Percentiles rank a stretch among this genome's conserved stretches.
These are phyloP conservation scores for Acholoe squamosa DNA, from an alignment of 2,888 invertebrate species.

Conservation along the genomic window DNA sequence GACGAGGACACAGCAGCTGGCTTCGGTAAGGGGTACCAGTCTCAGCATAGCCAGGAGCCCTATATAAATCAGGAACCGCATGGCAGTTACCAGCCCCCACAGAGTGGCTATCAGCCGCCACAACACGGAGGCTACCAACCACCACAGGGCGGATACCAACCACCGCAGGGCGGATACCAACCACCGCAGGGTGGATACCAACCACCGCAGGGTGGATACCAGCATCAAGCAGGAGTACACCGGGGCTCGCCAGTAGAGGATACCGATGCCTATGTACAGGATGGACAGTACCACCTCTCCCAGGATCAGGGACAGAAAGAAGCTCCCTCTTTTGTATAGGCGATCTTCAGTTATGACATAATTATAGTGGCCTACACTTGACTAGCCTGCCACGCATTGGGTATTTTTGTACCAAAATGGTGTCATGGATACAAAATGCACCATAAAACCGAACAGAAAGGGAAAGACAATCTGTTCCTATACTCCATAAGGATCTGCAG, in stretches of 20 bases:
- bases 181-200: neutral
- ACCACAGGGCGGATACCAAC: neutral
- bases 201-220: neutral
- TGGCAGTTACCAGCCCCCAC: conserved; percentile 2
- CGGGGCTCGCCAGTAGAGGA: conserved; percentile 34
- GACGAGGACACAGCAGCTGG: conserved; percentile 39
- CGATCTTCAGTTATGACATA: neutral
- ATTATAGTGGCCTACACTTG: neutral
- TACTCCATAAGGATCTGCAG: neutral
- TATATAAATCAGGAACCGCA: neutral
- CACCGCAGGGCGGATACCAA: neutral
- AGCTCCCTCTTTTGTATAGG: neutral
- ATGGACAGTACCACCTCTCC: conserved; percentile 18
- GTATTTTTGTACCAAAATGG: neutral
- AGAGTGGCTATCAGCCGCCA: conserved; percentile 25
- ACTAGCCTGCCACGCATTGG: neutral
- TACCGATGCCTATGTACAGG: conserved; percentile 25
- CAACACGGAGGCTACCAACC: neutral
- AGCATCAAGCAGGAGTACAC: neutral
- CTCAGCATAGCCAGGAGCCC: neutral
- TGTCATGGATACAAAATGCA: neutral
- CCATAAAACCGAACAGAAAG: neutral
- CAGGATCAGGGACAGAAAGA: neutral
- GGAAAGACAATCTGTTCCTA: neutral
- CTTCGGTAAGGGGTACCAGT: conserved; percentile 25